Evolutionary conservation across 2,113 vertebrate species (phyloP).

Genomic region (Melanostigma gelatinosum): DNA sequence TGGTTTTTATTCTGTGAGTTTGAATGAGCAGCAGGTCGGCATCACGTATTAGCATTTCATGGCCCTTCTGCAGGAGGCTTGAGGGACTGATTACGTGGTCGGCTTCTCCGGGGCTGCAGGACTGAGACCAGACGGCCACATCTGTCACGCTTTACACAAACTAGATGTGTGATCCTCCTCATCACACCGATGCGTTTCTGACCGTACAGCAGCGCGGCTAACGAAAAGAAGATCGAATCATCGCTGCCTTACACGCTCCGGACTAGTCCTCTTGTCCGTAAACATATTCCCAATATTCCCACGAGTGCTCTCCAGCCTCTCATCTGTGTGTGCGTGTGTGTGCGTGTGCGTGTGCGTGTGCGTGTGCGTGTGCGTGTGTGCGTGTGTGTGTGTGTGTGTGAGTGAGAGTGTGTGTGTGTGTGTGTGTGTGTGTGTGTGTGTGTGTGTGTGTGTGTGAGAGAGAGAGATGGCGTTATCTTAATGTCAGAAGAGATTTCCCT

Average conservation of each 20-base stretch:
- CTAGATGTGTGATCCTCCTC: neutral
- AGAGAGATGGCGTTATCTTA: conserved; percentile 44
- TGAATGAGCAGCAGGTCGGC: conserved; percentile 73
- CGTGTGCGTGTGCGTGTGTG: conserved; percentile 33
- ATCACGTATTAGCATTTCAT: conserved; percentile 86
- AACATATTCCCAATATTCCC: conserved; percentile 58
- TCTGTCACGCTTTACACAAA: conserved; percentile 44
- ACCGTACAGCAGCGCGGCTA: neutral
- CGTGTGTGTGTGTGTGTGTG: conserved; percentile 35
- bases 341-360: conserved; percentile 46
- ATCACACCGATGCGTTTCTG: neutral
- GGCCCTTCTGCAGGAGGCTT: conserved; percentile 82
- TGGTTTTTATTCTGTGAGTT: conserved; percentile 78
- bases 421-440: conserved; percentile 43
- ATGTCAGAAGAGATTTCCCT: conserved; percentile 57
- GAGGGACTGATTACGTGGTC: conserved; percentile 74
- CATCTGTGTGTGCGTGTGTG: conserved; percentile 54
- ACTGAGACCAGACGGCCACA: conserved; percentile 32
- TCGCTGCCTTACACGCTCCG: conserved; percentile 23
- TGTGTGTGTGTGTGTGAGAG: conserved; percentile 17
- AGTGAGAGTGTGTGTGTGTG: conserved; percentile 6
- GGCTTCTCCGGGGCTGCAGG: conserved; percentile 31
- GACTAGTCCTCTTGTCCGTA: conserved; percentile 32
- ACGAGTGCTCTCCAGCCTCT: conserved; percentile 50
- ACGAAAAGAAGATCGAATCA: neutral